Base-by-base conservation (phyloP, 2,888 invertebrate species). In the Agrilus biguttatus region DNA sequence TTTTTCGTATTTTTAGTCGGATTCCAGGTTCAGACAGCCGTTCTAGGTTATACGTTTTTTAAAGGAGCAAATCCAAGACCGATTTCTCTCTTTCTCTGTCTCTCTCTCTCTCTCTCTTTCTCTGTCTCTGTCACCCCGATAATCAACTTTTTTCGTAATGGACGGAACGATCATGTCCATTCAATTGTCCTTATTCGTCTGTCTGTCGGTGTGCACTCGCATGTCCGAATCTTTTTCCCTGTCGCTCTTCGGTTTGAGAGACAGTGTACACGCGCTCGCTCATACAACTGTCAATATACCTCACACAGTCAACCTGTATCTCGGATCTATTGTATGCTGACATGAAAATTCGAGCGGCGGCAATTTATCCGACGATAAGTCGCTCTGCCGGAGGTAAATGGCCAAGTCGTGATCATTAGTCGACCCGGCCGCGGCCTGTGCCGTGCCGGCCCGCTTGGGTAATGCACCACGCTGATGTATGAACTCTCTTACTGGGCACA, bases 331-430 rank as follows among this genome's bases (percentile, higher is more conserved):
- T 63, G 62, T 64, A 60, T 60, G 66, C 65, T 62, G 65, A 68
- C 67, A 67, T 67, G 68, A 68, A 69, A 69, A 68, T 69, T 67
- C 70, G 69, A 70, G 68, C 68, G 66, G 62, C 67, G 67, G 70
- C 69, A 70, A 72, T 71, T 72, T 63, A 65, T 63, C 63, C 68
- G 68, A 63, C 69, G 67, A 67, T 67, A 71, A 71, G 70, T 68
- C 67, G 65, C 71, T 69, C 67, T 66, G 71, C 71, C 69, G 72
- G 72, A 70, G 73, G 73, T 73, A 72, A 73, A 73, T 72, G 72
- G 71, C 62, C 67, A 67, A 70, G 68, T 72, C 73, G 73, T 73
- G 72, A 72, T 71, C 70, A 71, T 72, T 72, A 71, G 68, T 64
- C 60, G 59, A 54, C 54, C 56, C 55, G 54, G 51, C 57, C 50